phyloP scores from a whole-genome alignment of 1,140 invertebrate species.

The Carposina sasakii region DNA sequence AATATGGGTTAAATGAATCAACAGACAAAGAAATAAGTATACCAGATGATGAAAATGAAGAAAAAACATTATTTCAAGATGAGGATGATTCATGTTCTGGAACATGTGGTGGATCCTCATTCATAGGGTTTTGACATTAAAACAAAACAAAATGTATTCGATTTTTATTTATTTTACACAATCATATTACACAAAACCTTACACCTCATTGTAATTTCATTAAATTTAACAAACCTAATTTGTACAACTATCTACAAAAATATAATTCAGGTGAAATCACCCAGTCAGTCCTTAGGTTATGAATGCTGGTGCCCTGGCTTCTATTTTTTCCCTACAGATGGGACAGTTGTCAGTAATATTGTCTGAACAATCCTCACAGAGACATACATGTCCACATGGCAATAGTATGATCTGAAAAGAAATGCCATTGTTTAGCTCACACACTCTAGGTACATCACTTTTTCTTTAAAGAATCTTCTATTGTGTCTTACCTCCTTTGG shows the following conservation, averaged over 20 bases:
- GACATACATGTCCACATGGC: constrained; percentile 87
- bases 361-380: constrained; percentile 87
- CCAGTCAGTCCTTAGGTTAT: constrained; percentile 75
- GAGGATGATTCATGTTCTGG: constrained; percentile 47
- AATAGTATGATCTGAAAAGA: constrained; percentile 80
- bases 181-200: too few relatives aligned
- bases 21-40: constrained; percentile 13
- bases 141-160: background rate
- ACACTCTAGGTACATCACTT: too few relatives aligned
- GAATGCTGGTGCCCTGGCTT: constrained; percentile 79
- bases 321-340: constrained; percentile 79
- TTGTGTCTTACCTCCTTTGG: constrained; percentile 81
- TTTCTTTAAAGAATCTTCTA: too few relatives aligned
- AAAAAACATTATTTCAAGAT: constrained; percentile 10
- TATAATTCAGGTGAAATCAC: too few relatives aligned
- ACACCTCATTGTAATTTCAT: too few relatives aligned
- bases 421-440: too few relatives aligned
- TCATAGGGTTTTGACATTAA: constrained; percentile 48
- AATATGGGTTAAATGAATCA: constrained; percentile 34
- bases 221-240: too few relatives aligned
- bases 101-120: constrained; percentile 41
- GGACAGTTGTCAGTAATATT: constrained; percentile 80
- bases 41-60: constrained; percentile 7
- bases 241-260: too few relatives aligned
- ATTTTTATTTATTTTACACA: background rate